Base-by-base conservation (phyloP, 2,888 invertebrate species). In the Yponomeuta plumbellus region DNA sequence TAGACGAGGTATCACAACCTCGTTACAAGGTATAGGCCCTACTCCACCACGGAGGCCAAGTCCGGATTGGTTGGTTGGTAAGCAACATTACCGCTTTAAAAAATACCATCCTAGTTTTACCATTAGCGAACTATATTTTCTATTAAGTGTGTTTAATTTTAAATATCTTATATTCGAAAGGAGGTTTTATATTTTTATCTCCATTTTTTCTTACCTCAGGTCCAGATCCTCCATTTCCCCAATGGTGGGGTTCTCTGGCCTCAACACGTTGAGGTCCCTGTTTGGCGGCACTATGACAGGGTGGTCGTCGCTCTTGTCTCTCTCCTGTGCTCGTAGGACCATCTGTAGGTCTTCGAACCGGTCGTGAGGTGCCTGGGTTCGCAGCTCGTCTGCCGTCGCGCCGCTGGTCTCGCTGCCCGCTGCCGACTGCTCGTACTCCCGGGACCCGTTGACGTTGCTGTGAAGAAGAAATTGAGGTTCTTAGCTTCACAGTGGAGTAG, bases 171-270 rank as follows among this genome's bases (percentile, higher is more conserved):
- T 26, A 4, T 26, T 26, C 65, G 69, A 68, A 66, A 70, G 67
- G 66, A 68, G 70, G 71, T 58, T 62, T 22, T n/a, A n/a, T n/a
- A n/a, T 56, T n/a, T 64, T 34, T 34, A 5, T 39, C 1, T 52
- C 40, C 52, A 57, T 8, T 72, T 69, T 39, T 11, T 20, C 88
- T 86, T 74, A 94, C 94, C 92, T 92, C 13, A 91, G 85, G 73
- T 91, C 92, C 68, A 93, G 76, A 61, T 92, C 93, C 76, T 94
- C 94, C 82, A 96, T 84, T 74, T 95, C 94, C 0, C 93, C 94
- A 68, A 97, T 90, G 4, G 94, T 94, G 0, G 96, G 96, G 81
- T 95, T 95, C 69, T 94, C 92, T 1, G 90, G 86, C 66, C 91
- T 81, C 68, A 87, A 71, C 22, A 92, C 82, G 68, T 93, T 93